Evolutionary conservation across 2,113 vertebrate genomes (phyloP).

Genomic region (Hippocampus zosterae): DNA sequence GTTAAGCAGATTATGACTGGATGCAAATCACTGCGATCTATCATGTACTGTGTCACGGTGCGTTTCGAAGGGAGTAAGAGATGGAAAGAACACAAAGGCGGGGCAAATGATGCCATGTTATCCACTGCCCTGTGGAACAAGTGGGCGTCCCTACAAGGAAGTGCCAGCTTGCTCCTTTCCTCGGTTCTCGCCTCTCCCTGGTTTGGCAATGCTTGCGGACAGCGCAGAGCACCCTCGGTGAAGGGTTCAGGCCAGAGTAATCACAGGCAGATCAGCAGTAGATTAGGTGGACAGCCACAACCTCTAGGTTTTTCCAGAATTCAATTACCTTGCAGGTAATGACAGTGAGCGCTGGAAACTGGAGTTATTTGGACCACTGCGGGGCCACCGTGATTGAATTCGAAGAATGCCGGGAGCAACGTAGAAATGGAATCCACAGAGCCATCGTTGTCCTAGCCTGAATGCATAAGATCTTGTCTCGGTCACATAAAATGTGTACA

Average conservation of each 20-base stretch:
- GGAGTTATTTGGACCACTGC: conserved; percentile 64
- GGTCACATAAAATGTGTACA: conserved; percentile 28
- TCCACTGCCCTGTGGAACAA: conserved; percentile 42
- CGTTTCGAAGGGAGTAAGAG: conserved; percentile 20
- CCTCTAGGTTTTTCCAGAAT: conserved; percentile 66
- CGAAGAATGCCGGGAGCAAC: conserved; percentile 54
- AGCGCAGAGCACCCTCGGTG: conserved; percentile 37
- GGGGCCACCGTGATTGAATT: conserved; percentile 66
- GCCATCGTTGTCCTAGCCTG: conserved; percentile 33
- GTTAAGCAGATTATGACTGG: conserved; percentile 40
- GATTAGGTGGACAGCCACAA: conserved; percentile 59
- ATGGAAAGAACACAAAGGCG: conserved; percentile 34
- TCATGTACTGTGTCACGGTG: conserved; percentile 16
- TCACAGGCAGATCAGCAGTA: conserved; percentile 69
- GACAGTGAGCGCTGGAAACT: conserved; percentile 66
- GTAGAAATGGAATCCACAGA: conserved; percentile 47
- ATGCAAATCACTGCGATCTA: conserved; percentile 22
- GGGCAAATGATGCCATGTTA: conserved; percentile 41
- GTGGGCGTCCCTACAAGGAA: conserved; percentile 48
- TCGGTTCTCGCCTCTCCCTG: conserved; percentile 43
- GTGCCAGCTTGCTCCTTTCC: conserved; percentile 37
- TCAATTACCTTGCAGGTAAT: conserved; percentile 67
- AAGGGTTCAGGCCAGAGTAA: conserved; percentile 57
- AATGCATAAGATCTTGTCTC: conserved; percentile 36
- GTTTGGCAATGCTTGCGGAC: conserved; percentile 53